Base-by-base conservation (phyloP, 2,797 vertebrate species). In the Malacoctenus gilli region DNA sequence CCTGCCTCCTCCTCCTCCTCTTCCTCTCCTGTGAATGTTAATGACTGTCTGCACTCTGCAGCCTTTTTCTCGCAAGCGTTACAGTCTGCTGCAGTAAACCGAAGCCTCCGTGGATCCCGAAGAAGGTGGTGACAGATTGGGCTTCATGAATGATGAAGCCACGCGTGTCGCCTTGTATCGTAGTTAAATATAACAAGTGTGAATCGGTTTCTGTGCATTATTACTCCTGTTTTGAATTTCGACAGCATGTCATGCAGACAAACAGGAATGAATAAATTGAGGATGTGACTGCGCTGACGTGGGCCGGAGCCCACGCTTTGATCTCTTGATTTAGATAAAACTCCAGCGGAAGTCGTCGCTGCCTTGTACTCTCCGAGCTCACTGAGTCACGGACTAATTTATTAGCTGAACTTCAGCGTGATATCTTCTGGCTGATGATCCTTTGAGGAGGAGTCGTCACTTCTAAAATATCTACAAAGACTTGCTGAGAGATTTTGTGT, bases 1-100 rank as follows among this genome's bases (percentile, higher is more conserved):
- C n/a, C n/a, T n/a, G n/a, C 57, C 57, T 74, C 62, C 25, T 73
- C 66, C 32, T 73, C 57, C 57, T 74, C 62, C 25, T 73, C 41
- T 66, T 75, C 74, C 68, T 83, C 82, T 77, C 75, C 52, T 64
- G 79, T 86, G 87, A 89, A 86, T 87, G 68, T 86, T 86, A 89
- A 90, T 88, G 82, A 83, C 65, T 68, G 82, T 75, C 77, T 81
- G 60, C 82, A 76, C 64, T 77, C 75, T 79, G 82, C 80, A 86
- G 80, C 75, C 73, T 79, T 76, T 75, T 60, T 81, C 68, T 85
- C 63, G 18, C n/a, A 41, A 79, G 77, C 65, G 50, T 81, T 72
- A 65, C 68, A 67, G 54, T 75, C 67, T 78, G 77, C 85, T 86
- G 85, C 83, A 85, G 65, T 81, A 67, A 84, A 76, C 62, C 77